Evolutionary conservation across 2,113 vertebrate species (phyloP).

Genomic region (Apeltes quadracus): DNA sequence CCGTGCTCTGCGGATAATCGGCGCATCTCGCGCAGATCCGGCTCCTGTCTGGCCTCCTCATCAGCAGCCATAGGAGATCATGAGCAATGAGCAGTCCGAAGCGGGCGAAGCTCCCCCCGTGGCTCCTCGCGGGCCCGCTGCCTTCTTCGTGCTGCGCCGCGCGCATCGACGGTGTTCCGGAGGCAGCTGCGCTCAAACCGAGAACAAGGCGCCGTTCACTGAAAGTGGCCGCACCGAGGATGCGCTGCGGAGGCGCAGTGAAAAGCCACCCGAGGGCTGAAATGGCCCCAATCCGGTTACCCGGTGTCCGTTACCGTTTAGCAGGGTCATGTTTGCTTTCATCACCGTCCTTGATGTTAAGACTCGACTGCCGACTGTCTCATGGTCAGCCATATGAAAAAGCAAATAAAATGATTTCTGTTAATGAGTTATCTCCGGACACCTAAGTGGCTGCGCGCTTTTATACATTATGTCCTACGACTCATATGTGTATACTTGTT

Average conservation of each 20-base stretch:
- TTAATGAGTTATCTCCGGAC: too few relatives aligned
- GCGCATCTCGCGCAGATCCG: constrained; percentile 56
- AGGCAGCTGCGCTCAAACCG: constrained; percentile 33
- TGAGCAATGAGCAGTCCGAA: constrained; percentile 58
- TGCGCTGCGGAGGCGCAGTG: constrained; percentile 7
- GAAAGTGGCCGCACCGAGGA: constrained; percentile 5
- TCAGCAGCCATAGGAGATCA: constrained; percentile 60
- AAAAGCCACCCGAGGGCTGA: neutral
- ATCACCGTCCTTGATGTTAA: neutral
- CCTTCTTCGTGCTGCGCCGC: constrained; percentile 26
- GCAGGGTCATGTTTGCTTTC: neutral
- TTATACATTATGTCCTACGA: too few relatives aligned
- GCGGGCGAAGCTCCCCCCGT: constrained; percentile 22
- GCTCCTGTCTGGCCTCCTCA: constrained; percentile 54
- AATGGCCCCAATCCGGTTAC: neutral
- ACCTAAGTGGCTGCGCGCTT: too few relatives aligned
- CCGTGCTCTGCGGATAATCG: constrained; percentile 36
- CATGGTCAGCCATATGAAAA: neutral
- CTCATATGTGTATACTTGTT: too few relatives aligned
- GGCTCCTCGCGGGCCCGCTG: constrained; percentile 30
- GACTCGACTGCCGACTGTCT: neutral
- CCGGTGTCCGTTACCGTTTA: neutral
- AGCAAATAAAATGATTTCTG: neutral
- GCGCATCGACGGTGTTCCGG: constrained; percentile 47
- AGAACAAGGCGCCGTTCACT: constrained; percentile 52